These are phyloP conservation scores for Heliocidaris erythrogramma DNA, from an alignment of 35 echinoderm and acorn worm species.

Conservation along the genomic window DNA sequence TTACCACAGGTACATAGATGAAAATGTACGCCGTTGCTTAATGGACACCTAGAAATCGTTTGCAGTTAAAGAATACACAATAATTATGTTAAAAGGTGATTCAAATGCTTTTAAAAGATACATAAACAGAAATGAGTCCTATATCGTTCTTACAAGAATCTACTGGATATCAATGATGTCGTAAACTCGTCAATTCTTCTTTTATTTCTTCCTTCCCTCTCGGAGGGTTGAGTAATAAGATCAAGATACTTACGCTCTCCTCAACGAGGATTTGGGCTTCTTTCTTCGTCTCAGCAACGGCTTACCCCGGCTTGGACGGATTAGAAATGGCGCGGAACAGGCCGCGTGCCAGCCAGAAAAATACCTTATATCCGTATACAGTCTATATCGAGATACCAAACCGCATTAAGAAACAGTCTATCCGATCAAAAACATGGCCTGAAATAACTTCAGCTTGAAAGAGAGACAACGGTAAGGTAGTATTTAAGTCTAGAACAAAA, in stretches of 20 bases:
- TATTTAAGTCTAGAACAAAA: slow-evolving; percentile 43
- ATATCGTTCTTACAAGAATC: neutral
- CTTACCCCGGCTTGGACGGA: slow-evolving; percentile 27
- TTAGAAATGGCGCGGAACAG: slow-evolving; percentile 40
- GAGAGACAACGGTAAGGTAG: neutral
- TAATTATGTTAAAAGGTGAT: no score
- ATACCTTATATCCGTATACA: slow-evolving; percentile 22
- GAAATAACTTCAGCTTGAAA: slow-evolving; percentile 15
- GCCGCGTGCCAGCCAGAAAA: neutral
- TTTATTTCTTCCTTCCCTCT: neutral
- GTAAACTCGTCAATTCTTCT: neutral
- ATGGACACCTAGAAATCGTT: no score
- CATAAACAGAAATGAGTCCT: neutral
- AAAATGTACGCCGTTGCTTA: no score
- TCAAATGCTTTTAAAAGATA: no score
- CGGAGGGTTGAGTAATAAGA: neutral
- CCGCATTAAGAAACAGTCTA: slow-evolving; percentile 44
- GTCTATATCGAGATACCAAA: neutral
- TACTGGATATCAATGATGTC: neutral
- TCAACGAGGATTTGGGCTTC: slow-evolving; percentile 26
- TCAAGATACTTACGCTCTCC: slow-evolving; percentile 26
- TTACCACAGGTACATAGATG: no score
- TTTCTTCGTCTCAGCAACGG: neutral
- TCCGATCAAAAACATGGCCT: slow-evolving; percentile 49
- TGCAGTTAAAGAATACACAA: no score